Evolutionary conservation across 1,140 invertebrate species (phyloP), one percentile per base, ranked within the genome.

Genomic region (Colletes latitarsis): DNA sequence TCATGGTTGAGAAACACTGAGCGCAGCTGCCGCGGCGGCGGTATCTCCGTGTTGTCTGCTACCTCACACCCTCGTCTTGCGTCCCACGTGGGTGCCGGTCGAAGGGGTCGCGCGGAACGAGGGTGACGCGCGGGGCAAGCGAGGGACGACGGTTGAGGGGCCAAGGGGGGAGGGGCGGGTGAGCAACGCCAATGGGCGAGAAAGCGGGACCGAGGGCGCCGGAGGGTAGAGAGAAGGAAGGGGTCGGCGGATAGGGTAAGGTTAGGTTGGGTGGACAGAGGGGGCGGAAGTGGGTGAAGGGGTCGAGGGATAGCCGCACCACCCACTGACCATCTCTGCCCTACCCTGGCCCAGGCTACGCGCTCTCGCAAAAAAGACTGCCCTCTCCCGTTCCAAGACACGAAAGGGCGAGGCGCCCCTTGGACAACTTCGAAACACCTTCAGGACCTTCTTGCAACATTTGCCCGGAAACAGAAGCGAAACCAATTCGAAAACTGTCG

Each of bases 71-170:
- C 90, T 88, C 87, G 90, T 83, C 89, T 88, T 89, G 82, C 88
- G 89, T 90, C 85, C 86, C 85, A 89, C 91, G 89, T 90, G 89
- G 89, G 88, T 89, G 90, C 87, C 88, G 89, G 89, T 91, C 91
- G 91, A 92, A 92, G 91, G 91, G 91, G 90, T 92, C 91, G 90
- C 84, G 88, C 87, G 89, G 90, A 92, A 89, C 86, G 90, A 91
- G 85, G 90, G 90, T 89, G 89, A 89, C 87, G 89, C 77, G 80
- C 79, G 58, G 77, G 79, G 67, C 77, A 76, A 74, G 77, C 66
- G 67, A 63, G 81, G 73, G 62, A 69, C 57, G 75, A 71, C 55
- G 69, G 30, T 30, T 14, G 49, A 63, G 30, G 52, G 57, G 69
- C 46, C 52, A 41, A n/a, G 69, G 64, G 52, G 62, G 46, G 52